phyloP scores from a whole-genome alignment of 2,113 vertebrate species.

The Tetrao urogallus region DNA sequence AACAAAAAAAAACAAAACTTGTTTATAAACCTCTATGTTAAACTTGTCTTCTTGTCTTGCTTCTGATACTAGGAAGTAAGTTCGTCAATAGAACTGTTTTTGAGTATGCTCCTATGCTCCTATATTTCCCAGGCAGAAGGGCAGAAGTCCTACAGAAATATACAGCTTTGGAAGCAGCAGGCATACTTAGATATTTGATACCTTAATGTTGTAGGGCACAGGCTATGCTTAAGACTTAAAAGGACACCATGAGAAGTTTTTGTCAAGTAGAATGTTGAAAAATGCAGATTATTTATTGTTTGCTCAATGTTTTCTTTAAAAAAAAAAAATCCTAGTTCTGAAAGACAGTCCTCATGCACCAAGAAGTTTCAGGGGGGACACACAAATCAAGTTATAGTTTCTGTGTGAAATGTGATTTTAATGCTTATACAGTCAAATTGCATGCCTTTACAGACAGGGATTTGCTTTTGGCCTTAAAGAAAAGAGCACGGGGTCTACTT shows the following conservation, averaged over 20 bases:
- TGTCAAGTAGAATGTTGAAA: background rate
- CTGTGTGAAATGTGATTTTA: background rate
- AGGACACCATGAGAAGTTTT: background rate
- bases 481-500: background rate
- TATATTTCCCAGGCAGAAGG: background rate
- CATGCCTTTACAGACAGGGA: background rate
- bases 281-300: background rate
- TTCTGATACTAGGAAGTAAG: background rate
- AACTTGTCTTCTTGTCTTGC: background rate
- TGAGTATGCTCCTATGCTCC: background rate
- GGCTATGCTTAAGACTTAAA: accelerated
- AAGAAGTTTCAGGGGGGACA: accelerated
- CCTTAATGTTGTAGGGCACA: background rate
- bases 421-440: background rate
- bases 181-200: background rate
- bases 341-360: accelerated
- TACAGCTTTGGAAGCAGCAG: background rate
- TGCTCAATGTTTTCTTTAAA: background rate
- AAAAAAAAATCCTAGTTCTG: background rate
- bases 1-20: background rate
- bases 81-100: background rate
- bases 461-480: background rate
- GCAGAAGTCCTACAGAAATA: accelerated
- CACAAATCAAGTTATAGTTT: background rate
- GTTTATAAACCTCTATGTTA: background rate